phyloP scores from a whole-genome alignment of 2,797 vertebrate genomes.

The Capromys pilorides region DNA sequence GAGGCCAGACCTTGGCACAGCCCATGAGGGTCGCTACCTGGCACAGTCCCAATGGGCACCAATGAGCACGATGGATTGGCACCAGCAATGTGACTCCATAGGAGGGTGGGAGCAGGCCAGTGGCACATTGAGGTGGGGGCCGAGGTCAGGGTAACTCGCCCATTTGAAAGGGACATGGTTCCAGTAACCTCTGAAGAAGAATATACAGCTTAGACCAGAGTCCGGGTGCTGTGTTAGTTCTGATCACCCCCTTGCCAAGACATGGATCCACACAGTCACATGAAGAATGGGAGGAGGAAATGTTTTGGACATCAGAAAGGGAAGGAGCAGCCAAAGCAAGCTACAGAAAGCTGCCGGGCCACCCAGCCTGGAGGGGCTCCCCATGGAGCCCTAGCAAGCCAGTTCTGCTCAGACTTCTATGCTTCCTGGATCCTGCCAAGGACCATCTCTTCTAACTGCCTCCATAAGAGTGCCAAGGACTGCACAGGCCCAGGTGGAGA shows the following conservation, averaged over 20 bases:
- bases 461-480: not conserved
- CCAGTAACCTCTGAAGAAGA: not conserved
- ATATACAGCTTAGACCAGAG: not conserved
- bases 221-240: not conserved
- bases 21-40: not conserved
- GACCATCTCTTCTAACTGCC: not conserved
- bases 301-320: not conserved
- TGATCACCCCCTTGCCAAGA: not conserved
- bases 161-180: not conserved
- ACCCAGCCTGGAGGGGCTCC: not conserved
- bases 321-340: not conserved
- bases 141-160: not conserved
- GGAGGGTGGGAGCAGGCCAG: too few species aligned
- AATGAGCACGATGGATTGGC: not conserved
- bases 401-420: not conserved
- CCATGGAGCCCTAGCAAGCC: too few species aligned
- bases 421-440: not conserved
- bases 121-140: rapidly evolving
- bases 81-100: rapidly evolving
- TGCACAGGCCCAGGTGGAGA: not conserved
- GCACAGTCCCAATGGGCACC: not conserved
- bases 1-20: not conserved
- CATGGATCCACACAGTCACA: not conserved
- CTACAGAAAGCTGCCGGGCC: not conserved
- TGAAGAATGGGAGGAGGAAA: rapidly evolving